These are phyloP conservation scores for Tapera naevia DNA, from an alignment of 2,797 vertebrate species.

Conservation along the genomic window DNA sequence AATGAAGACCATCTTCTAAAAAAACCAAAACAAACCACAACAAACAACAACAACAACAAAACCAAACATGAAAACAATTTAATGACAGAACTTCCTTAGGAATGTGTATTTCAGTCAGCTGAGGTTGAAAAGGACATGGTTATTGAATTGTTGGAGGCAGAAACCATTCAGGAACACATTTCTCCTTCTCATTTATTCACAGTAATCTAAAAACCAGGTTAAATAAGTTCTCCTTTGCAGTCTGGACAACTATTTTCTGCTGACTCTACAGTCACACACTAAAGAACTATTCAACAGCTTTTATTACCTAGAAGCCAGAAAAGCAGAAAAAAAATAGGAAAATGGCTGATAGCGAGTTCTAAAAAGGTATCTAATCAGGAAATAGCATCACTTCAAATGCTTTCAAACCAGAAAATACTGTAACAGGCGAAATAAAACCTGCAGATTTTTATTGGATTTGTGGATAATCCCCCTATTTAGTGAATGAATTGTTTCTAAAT, in stretches of 20 bases:
- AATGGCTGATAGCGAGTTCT: not conserved
- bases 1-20: not conserved
- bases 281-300: conserved; percentile 30
- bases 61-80: not conserved
- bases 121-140: not conserved
- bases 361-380: not conserved
- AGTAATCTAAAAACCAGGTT: not conserved
- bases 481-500: not conserved
- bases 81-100: not conserved
- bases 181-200: conserved; percentile 41
- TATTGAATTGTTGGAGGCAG: conserved; percentile 23
- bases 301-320: not conserved
- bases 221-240: conserved; percentile 18
- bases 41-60: too few species aligned
- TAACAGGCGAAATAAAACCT: not conserved
- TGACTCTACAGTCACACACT: not conserved
- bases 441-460: conserved; percentile 19
- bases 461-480: conserved; percentile 5
- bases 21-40: not conserved
- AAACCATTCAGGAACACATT: conserved; percentile 32
- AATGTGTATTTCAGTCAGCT: not conserved
- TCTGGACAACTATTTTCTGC: conserved; percentile 37
- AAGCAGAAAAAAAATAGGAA: not conserved
- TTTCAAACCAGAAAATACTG: not conserved
- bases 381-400: not conserved